Percentiles rank a stretch among this genome's conserved stretches.
Evolutionary conservation across 2,113 vertebrate species (phyloP).

Genomic region (Xenopus borealis): DNA sequence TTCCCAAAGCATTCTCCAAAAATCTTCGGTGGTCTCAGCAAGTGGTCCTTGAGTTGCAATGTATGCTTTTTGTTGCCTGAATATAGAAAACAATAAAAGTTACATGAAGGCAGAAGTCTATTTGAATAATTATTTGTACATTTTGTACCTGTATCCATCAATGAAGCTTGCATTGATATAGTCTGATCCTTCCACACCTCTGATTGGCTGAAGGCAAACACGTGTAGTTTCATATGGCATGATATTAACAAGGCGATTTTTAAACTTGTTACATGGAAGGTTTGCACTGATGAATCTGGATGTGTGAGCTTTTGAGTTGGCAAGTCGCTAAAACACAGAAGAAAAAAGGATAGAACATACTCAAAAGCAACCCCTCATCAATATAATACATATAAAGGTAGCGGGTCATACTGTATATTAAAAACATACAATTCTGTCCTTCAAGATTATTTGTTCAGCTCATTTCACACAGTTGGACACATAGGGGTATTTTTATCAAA

Average conservation of each 20-base stretch:
- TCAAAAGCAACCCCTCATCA: too few species aligned
- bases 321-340: conserved; percentile 75
- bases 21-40: conserved; percentile 95
- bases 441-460: too few species aligned
- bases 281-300: conserved; percentile 98
- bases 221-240: conserved; percentile 96
- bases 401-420: too few species aligned
- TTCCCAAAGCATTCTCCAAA: conserved; percentile 98
- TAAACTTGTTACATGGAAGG: conserved; percentile 98
- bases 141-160: conserved; percentile 86
- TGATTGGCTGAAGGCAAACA: conserved; percentile 95
- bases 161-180: conserved; percentile 97
- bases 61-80: conserved; percentile 93
- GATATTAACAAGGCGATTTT: conserved; percentile 97
- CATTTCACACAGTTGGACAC: too few species aligned
- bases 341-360: neutral
- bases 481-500: too few species aligned
- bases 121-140: neutral
- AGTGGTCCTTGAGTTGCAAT: conserved; percentile 93
- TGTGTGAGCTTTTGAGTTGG: conserved; percentile 97
- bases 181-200: conserved; percentile 92
- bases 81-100: neutral
- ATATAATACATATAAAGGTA: too few species aligned
- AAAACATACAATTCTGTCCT: too few species aligned
- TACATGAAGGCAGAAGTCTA: neutral